A percentile compares a stretch with the other conserved stretches of the same genome.
phyloP scores from a whole-genome alignment of 2,888 invertebrate species.

The Willowsia nigromaculata region DNA sequence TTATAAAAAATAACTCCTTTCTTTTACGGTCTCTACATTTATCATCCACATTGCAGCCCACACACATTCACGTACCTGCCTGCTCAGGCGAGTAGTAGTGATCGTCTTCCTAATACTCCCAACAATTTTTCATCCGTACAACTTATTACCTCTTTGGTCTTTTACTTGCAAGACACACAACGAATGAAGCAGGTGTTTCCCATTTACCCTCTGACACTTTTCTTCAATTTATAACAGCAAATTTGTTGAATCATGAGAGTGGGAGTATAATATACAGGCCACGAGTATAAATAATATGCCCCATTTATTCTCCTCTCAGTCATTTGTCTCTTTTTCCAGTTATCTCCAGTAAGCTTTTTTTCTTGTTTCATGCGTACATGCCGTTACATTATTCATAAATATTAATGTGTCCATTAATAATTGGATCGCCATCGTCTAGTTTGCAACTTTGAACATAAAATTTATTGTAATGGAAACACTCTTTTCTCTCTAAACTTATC shows the following conservation, averaged over 20 bases:
- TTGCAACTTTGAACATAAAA: background rate
- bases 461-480: background rate
- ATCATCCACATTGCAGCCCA: background rate
- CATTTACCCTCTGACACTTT: constrained; percentile 1
- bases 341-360: background rate
- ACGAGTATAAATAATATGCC: background rate
- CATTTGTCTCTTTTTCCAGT: background rate
- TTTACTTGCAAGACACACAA: background rate
- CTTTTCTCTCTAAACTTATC: no score
- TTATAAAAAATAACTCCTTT: constrained; percentile 3
- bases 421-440: background rate
- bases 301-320: constrained; percentile 18
- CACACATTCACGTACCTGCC: background rate
- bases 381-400: background rate
- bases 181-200: constrained; percentile 2
- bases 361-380: background rate
- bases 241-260: background rate
- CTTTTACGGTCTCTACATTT: background rate
- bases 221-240: constrained; percentile 7
- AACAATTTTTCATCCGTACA: background rate
- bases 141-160: background rate
- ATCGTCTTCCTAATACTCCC: background rate
- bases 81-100: background rate
- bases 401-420: background rate
- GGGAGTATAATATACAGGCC: background rate